phyloP scores from a whole-genome alignment of 1,140 invertebrate genomes.

The Bombus affinis region DNA sequence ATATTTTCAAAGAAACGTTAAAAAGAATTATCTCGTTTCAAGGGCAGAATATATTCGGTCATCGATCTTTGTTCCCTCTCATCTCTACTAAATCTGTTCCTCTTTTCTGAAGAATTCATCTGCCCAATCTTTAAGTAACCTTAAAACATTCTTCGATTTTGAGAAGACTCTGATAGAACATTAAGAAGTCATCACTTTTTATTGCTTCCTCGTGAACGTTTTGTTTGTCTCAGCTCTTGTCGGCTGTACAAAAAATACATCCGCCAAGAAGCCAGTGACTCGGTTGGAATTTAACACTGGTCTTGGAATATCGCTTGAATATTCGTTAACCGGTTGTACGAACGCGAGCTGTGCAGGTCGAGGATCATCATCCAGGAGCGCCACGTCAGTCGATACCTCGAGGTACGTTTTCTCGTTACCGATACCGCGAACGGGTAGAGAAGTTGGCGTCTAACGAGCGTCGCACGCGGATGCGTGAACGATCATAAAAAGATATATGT shows the following conservation, averaged over 20 bases:
- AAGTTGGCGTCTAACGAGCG: constrained; percentile 26
- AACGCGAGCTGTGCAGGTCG: not conserved
- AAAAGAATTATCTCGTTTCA: not conserved
- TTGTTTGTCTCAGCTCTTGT: not conserved
- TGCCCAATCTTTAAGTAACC: too few species aligned
- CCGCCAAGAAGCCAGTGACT: constrained; percentile 21
- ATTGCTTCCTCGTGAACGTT: not conserved
- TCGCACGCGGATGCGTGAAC: constrained; percentile 39
- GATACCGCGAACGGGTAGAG: constrained; percentile 14
- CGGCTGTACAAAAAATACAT: constrained; percentile 3
- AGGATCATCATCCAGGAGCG: constrained; percentile 7
- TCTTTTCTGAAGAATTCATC: too few species aligned
- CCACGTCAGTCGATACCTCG: constrained; percentile 30
- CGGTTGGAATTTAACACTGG: constrained; percentile 35
- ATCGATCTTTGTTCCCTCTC: not conserved
- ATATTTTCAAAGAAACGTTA: not conserved
- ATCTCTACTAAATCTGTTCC: too few species aligned
- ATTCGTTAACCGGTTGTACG: constrained; percentile 28
- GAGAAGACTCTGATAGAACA: too few species aligned
- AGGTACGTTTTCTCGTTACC: constrained; percentile 53
- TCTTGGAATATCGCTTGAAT: not conserved
- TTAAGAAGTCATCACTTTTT: not conserved
- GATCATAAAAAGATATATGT: constrained; percentile 65
- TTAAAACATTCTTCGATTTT: not conserved
- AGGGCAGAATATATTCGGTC: not conserved